Percentiles rank a stretch among this genome's conserved stretches.
Evolutionary conservation across 2,888 invertebrate species (phyloP).

Genomic region (Melieria crassipennis): DNA sequence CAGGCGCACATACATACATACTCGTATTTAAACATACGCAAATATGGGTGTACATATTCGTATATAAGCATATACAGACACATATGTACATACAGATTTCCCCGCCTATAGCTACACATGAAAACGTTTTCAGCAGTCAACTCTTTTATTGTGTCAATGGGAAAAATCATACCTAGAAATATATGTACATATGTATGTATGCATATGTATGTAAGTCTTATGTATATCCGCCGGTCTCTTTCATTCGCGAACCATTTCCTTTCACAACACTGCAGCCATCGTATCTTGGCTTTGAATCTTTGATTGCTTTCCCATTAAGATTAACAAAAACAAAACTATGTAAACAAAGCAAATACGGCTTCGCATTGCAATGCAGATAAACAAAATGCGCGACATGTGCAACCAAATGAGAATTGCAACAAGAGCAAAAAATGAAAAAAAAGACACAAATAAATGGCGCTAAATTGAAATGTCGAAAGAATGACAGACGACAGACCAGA

Average conservation of each 20-base stretch:
- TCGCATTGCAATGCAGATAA: slow-evolving; percentile 2
- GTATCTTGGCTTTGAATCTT: slow-evolving; percentile 47
- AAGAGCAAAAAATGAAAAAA: no score
- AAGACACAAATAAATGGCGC: no score
- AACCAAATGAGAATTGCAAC: no score
- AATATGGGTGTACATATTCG: no score
- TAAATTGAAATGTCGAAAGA: no score
- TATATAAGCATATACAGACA: not conserved
- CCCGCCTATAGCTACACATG: slow-evolving; percentile 7
- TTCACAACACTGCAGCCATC: slow-evolving; percentile 34
- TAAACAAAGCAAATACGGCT: slow-evolving; percentile 27
- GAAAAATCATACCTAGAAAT: slow-evolving; percentile 23
- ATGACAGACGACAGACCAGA: no score
- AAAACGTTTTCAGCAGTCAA: slow-evolving; percentile 15
- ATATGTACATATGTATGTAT: not conserved
- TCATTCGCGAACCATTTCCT: no score
- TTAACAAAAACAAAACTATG: slow-evolving; percentile 22
- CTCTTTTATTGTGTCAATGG: slow-evolving; percentile 32
- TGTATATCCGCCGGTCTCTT: no score
- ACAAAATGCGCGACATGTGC: no score
- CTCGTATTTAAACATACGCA: not conserved
- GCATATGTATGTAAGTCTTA: no score
- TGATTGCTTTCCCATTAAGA: slow-evolving; percentile 43
- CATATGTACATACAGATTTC: not conserved
- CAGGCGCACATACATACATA: not conserved